Conservation (phyloP, 2,797 vertebrate genomes). For the Echiichthys vipera region DNA sequence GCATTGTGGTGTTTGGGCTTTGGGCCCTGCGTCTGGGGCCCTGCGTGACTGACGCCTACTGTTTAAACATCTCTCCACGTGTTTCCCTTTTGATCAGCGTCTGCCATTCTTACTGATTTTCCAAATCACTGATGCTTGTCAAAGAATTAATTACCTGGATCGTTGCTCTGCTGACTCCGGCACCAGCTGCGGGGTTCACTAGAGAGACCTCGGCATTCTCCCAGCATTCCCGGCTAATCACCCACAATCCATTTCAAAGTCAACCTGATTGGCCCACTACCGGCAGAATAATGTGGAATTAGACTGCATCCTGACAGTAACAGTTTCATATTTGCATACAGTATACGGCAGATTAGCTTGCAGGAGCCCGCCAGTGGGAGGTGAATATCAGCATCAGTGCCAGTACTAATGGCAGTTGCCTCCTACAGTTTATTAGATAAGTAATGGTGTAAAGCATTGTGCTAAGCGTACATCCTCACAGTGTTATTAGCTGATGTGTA, state of each 20-base stretch:
- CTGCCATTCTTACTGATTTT: conserved; percentile 88
- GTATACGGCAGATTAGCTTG: conserved; percentile 78
- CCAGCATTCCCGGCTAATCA: conserved; percentile 84
- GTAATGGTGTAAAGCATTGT: conserved; percentile 80
- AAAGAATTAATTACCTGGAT: conserved; percentile 90
- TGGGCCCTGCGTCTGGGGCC: conserved; percentile 44
- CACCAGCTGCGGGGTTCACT: conserved; percentile 81
- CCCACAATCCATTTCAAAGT: conserved; percentile 88
- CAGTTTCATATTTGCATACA: conserved; percentile 84
- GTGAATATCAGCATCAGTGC: conserved; percentile 70
- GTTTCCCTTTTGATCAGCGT: conserved; percentile 86
- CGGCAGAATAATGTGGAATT: conserved; percentile 83
- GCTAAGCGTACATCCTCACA: conserved; percentile 66
- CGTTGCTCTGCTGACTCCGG: conserved; percentile 80
- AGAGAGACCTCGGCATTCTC: conserved; percentile 79
- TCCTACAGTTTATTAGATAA: conserved; percentile 84
- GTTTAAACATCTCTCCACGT: conserved; percentile 84
- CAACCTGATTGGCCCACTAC: conserved; percentile 84
- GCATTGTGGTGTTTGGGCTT: conserved; percentile 60
- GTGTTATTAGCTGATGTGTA: conserved; percentile 73
- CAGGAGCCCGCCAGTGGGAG: conserved; percentile 69
- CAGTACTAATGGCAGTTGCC: conserved; percentile 77
- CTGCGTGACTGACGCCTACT: conserved; percentile 75
- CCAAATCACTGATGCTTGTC: conserved; percentile 89
- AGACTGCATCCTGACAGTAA: conserved; percentile 83